These are phyloP conservation scores for Eleutherodactylus coqui DNA, from an alignment of 2,797 vertebrate genomes.

Conservation along the genomic window DNA sequence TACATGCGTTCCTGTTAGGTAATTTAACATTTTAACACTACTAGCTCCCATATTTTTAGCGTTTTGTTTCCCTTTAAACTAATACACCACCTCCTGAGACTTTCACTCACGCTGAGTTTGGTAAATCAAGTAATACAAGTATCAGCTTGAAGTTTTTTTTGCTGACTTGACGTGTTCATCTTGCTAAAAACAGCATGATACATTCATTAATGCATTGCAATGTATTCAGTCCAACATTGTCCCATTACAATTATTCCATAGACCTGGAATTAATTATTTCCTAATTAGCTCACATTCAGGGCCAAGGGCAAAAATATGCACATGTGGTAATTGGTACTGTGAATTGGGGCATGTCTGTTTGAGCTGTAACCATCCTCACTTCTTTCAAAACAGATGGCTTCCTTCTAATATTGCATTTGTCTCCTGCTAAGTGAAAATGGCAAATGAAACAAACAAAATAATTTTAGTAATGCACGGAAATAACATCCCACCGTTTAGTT, in stretches of 20 bases:
- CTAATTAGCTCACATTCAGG: slow-evolving; percentile 69
- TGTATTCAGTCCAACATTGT: slow-evolving; percentile 74
- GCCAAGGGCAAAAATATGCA: slow-evolving; percentile 67
- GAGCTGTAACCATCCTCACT: slow-evolving; percentile 48
- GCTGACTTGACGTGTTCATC: slow-evolving; percentile 58
- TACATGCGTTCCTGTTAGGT: slow-evolving; percentile 22
- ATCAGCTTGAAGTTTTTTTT: slow-evolving; percentile 50
- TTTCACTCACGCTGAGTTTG: slow-evolving; percentile 48
- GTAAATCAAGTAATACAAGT: slow-evolving; percentile 56
- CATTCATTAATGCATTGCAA: slow-evolving; percentile 74
- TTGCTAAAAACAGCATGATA: slow-evolving; percentile 72
- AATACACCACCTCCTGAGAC: slow-evolving; percentile 40
- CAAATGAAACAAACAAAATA: slow-evolving; percentile 58
- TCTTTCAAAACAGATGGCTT: slow-evolving; percentile 51
- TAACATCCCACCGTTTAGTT: slow-evolving; percentile 2
- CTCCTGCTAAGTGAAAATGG: slow-evolving; percentile 53
- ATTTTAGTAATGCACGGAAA: slow-evolving; percentile 15
- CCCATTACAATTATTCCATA: slow-evolving; percentile 69
- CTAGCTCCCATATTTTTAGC: slow-evolving; percentile 41
- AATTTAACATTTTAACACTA: slow-evolving; percentile 48
- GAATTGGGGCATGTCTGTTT: slow-evolving; percentile 49
- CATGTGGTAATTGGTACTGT: slow-evolving; percentile 66
- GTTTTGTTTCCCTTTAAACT: slow-evolving; percentile 44
- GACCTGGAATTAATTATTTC: slow-evolving; percentile 68
- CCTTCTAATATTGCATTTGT: slow-evolving; percentile 54